Evolutionary conservation across 2,888 invertebrate genomes (phyloP), one percentile per base, ranked within the genome.

Genomic region (Odontocerum albicorne): DNA sequence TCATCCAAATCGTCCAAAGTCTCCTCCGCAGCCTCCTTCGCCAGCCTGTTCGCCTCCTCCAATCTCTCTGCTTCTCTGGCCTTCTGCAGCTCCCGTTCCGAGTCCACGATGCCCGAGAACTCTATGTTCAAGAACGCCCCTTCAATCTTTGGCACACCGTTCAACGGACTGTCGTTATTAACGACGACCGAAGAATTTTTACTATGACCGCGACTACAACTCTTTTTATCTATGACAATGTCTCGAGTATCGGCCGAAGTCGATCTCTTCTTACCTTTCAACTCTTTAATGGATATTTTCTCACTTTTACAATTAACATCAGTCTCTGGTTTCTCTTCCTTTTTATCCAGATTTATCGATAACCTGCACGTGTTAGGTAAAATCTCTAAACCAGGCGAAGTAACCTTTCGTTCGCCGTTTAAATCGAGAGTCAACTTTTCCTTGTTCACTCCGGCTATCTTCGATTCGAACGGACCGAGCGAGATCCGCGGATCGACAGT

Each of bases 101-200:
- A 75, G 64, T 77, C 78, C 12, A 77, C 78, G 8, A 78, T 77
- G 3, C 77, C 78, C 0, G 76, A 76, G 65, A 78, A 78, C 64
- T 78, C 78, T 3, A 78, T 78, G 64, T 77, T 78, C 1, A 78
- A 71, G 67, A 78, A 78, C 10, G 78, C 78, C 0, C 76, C 75
- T 64, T 78, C 78, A 52, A 78, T 77, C 56, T 77, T 77, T 0
- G 77, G 71, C 0, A 77, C 53, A n/a, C 52, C 52, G 7, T 52
- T 52, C 35, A 52, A 38, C 12, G 58, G 58, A 15, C 49, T 57
- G 8, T 47, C 44, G 22, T 51, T 51, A n/a, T 47, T 46, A 19
- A 58, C 61, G 19, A 61, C 61, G 13, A 61, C 61, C 4, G 61
- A 61, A 13, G 58, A 58, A 43, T 61, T 61, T 40, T 61, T 61